Evolutionary conservation across 2,888 invertebrate species (phyloP).

Genomic region (Alentia gelatinosa): DNA sequence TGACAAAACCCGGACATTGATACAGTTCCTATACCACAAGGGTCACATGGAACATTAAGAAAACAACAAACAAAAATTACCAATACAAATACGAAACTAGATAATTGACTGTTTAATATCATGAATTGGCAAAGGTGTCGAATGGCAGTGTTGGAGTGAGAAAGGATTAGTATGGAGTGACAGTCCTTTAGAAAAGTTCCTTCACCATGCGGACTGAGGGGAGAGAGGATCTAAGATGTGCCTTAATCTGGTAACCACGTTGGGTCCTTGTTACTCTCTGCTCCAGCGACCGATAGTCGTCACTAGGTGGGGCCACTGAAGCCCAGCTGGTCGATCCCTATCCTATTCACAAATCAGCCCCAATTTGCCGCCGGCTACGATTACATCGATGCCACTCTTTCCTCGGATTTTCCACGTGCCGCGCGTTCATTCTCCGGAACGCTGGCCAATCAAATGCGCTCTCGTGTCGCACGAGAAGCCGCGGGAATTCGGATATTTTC

Average conservation of each 20-base stretch:
- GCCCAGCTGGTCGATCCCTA: neutral
- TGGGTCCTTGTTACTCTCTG: no score
- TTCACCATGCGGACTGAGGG: no score
- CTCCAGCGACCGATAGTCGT: neutral
- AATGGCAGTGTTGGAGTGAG: no score
- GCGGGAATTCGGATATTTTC: neutral
- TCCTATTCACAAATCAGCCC: neutral
- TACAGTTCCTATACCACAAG: no score
- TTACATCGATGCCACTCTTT: slow-evolving; percentile 6
- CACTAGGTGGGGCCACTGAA: neutral
- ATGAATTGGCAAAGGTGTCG: no score
- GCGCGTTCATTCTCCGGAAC: neutral
- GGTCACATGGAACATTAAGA: neutral
- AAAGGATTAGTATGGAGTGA: no score
- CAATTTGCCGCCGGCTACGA: neutral
- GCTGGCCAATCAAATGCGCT: neutral
- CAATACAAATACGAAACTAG: neutral
- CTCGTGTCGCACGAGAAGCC: neutral
- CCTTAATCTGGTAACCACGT: no score
- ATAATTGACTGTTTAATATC: neutral
- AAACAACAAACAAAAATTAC: neutral
- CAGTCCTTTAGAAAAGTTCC: no score
- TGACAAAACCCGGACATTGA: no score
- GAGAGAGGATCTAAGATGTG: no score
- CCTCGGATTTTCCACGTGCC: neutral